phyloP scores from a whole-genome alignment of 2,797 vertebrate genomes.

The Gambelia wislizenii region DNA sequence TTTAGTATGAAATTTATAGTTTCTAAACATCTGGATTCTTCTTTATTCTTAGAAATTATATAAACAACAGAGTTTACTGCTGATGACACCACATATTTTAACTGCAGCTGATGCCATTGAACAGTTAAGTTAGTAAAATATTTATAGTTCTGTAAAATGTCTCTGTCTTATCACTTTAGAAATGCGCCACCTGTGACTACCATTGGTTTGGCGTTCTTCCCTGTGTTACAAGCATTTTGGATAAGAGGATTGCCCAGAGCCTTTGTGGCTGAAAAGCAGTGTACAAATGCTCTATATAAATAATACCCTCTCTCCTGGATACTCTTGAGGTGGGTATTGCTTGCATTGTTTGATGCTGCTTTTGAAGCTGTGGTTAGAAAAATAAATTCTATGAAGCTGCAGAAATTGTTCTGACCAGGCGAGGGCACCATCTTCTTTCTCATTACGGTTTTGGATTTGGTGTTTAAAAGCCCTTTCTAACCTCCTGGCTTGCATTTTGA shows the following conservation, averaged over 20 bases:
- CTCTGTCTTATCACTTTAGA: neutral
- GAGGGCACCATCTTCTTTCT: conserved; percentile 57
- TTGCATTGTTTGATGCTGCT: neutral
- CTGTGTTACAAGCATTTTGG: neutral
- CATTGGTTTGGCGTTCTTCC: conserved; percentile 43
- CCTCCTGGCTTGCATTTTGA: neutral
- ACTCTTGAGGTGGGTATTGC: neutral
- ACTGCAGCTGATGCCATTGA: neutral
- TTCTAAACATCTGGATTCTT: neutral
- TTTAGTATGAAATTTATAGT: neutral
- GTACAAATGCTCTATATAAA: too few species aligned
- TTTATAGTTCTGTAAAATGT: neutral
- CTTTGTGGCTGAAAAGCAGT: too few species aligned
- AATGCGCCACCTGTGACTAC: conserved; percentile 16
- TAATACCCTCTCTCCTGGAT: neutral
- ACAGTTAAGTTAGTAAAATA: rapidly evolving
- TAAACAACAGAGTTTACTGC: neutral
- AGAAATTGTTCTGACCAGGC: conserved; percentile 56
- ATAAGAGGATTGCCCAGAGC: conserved; percentile 13
- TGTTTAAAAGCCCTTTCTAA: neutral
- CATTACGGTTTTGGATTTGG: conserved; percentile 45
- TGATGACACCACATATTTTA: neutral
- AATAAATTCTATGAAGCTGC: neutral
- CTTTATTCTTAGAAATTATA: rapidly evolving
- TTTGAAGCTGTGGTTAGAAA: neutral